Percentiles rank a stretch among this genome's conserved stretches.
phyloP scores from a whole-genome alignment of 2,113 vertebrate species.

The Mionectes macconnelli region DNA sequence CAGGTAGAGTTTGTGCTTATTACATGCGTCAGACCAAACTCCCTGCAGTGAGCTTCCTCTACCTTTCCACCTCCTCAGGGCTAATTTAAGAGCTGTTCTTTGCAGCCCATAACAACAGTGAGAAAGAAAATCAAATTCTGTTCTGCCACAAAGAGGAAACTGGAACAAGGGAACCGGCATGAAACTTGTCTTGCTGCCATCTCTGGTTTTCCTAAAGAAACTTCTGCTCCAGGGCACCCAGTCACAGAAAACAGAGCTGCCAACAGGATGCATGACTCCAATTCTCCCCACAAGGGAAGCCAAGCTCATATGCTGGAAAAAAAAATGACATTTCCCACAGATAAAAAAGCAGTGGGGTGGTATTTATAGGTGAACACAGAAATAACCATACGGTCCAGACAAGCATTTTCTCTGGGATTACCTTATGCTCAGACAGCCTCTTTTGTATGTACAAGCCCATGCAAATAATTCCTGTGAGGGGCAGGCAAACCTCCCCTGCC shows the following conservation, averaged over 20 bases:
- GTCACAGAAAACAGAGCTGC: neutral
- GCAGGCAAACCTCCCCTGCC: neutral
- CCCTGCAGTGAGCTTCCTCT: neutral
- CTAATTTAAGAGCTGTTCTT: constrained; percentile 51
- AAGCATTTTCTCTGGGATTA: neutral
- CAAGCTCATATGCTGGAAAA: neutral
- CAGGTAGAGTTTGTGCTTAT: neutral
- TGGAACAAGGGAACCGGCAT: neutral
- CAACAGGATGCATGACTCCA: accelerated
- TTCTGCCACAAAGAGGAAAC: constrained; percentile 7
- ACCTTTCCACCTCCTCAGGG: constrained; percentile 8
- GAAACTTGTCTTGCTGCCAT: constrained; percentile 1
- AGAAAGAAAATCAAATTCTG: neutral
- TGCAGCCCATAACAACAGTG: neutral
- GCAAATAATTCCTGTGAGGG: accelerated
- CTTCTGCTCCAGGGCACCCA: neutral
- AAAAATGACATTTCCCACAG: neutral
- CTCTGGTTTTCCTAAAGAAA: neutral
- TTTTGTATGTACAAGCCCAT: accelerated
- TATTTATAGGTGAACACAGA: neutral
- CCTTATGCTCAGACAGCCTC: neutral
- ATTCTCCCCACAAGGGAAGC: neutral
- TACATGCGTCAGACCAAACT: neutral
- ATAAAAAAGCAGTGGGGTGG: neutral
- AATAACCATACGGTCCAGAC: neutral